Evolutionary conservation across 2,113 vertebrate genomes (phyloP), one percentile per base, ranked within the genome.

Genomic region (Bostrychus sinensis): DNA sequence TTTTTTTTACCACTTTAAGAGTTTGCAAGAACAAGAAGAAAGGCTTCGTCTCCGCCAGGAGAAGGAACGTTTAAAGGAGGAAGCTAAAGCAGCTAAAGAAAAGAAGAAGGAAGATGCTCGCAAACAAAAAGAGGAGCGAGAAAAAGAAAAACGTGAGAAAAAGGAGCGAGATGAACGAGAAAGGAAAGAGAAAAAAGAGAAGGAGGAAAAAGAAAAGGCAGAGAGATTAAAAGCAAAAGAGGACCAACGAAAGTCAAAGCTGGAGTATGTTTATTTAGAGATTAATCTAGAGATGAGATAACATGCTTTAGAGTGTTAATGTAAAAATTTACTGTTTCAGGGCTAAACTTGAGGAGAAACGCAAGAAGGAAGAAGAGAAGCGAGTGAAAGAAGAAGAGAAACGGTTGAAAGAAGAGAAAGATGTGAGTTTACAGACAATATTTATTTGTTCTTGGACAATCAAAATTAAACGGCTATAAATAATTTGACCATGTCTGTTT

Each of bases 321-420:
- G 12, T 46, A 14, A 25, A 70, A 2, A 30, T 26, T 55, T 64
- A 67, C 19, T 82, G 2, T 66, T 54, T 20, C 56, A 99, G 97
- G 86, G 96, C 96, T 0, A 99, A 96, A 72, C 91, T 95, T 0
- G 97, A 98, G 89, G 97, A 98, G 68, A 99, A 98, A 79, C 91
- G 95, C 4, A 99, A 96, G 85, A 99, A 95, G 72, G 97, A 98
- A 45, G 95, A 98, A 62, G 96, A 99, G 68, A 98, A 96, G 76
- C 92, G 93, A 76, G 81, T 94, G 54, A 93, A 93, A 71, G 94
- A 96, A 56, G 94, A 96, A 66, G 95, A 96, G 78, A 98, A 96
- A 87, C 92, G 96, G 83, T 89, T 97, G 71, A 95, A 94, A 81
- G 96, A 98, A 66, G 93, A 96, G 36, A 96, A 96, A 68, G 97